These are phyloP conservation scores for Tetragnatha versicolor DNA, from an alignment of 1,140 invertebrate species.

Conservation along the genomic window DNA sequence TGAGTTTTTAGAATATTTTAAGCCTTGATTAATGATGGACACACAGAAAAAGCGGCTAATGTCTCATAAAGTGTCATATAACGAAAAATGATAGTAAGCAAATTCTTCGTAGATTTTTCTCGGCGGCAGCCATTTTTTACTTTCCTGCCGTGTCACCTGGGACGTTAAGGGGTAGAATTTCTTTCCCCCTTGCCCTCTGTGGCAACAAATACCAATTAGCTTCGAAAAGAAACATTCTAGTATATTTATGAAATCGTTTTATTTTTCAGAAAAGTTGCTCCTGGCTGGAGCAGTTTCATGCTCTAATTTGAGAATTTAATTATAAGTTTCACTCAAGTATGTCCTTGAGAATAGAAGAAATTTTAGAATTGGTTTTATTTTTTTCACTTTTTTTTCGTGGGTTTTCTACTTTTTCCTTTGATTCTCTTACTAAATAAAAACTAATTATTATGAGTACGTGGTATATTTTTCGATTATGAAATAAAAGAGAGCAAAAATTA, in stretches of 20 bases:
- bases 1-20: conserved; percentile 28
- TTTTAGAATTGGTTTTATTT: too few relatives aligned
- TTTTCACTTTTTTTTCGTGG: too few relatives aligned
- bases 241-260: background rate
- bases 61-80: conserved; percentile 22
- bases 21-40: conserved; percentile 30
- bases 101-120: conserved; percentile 42
- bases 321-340: background rate
- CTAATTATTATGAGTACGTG: too few relatives aligned
- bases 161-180: background rate
- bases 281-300: background rate
- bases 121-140: conserved; percentile 25
- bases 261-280: background rate
- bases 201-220: conserved; percentile 4
- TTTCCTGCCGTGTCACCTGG: background rate
- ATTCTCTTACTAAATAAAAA: too few relatives aligned
- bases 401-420: too few relatives aligned
- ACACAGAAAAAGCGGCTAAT: conserved; percentile 23
- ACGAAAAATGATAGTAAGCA: conserved; percentile 42
- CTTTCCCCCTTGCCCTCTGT: background rate
- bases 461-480: too few relatives aligned
- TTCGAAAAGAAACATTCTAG: background rate
- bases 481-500: too few relatives aligned
- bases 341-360: too few relatives aligned
- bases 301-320: conserved; percentile 7